Percentiles rank a stretch among this genome's conserved stretches.
Conservation (phyloP, 2,797 vertebrate genomes). For the Acipenser transmontanus region DNA sequence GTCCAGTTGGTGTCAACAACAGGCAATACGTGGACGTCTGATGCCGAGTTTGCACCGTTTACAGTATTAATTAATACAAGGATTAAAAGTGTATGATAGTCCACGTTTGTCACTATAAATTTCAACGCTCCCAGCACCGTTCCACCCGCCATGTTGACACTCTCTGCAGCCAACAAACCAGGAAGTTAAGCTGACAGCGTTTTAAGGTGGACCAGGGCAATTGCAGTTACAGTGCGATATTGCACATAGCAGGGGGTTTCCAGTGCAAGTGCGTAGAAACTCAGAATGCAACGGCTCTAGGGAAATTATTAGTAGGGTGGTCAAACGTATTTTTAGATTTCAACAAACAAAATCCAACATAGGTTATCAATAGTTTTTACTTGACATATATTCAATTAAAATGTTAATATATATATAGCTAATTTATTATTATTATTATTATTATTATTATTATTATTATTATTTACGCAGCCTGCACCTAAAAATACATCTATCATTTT, state of each 20-base stretch:
- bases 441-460: too few species aligned
- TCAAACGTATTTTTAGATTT: too few species aligned
- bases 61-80: conserved; percentile 5
- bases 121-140: conserved; percentile 13
- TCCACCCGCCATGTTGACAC: conserved; percentile 36
- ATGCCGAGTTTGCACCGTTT: neutral
- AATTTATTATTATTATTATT: too few species aligned
- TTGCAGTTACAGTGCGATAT: conserved; percentile 4
- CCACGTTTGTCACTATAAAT: neutral
- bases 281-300: too few species aligned
- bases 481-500: too few species aligned
- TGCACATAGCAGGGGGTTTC: neutral
- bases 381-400: too few species aligned
- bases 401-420: too few species aligned
- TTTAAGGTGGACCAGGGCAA: conserved; percentile 25
- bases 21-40: conserved; percentile 40
- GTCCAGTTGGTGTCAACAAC: conserved; percentile 73
- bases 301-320: too few species aligned
- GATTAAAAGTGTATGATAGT: conserved; percentile 3
- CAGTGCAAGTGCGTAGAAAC: too few species aligned
- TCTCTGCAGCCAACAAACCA: conserved; percentile 27
- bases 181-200: conserved; percentile 24
- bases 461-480: too few species aligned
- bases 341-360: too few species aligned
- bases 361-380: too few species aligned